Evolutionary conservation across 2,888 invertebrate species (phyloP).

Genomic region (Euzophera pinguis): DNA sequence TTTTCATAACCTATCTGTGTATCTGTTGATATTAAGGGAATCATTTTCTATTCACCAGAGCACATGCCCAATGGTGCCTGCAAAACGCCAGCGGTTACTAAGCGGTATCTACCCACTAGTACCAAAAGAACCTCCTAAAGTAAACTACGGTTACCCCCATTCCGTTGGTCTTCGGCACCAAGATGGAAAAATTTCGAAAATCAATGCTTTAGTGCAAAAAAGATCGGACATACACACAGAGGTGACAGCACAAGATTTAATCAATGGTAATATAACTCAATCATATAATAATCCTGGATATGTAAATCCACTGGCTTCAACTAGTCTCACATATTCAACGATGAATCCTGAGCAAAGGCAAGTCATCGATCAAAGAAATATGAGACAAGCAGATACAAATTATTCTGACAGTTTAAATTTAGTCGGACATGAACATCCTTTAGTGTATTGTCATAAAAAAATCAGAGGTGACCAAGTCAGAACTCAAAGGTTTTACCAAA

Average conservation of each 20-base stretch:
- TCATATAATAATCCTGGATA: conserved; percentile 13
- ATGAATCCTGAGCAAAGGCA: conserved; percentile 12
- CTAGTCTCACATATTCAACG: conserved; percentile 21
- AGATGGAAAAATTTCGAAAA: conserved; percentile 47
- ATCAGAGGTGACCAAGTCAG: conserved; percentile 41
- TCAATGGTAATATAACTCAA: conserved; percentile 26
- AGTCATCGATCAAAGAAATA: background rate
- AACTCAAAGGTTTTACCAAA: conserved; percentile 19
- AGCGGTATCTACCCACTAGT: conserved; percentile 52
- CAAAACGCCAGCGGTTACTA: conserved; percentile 35
- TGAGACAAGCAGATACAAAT: too few species aligned
- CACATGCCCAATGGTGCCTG: conserved; percentile 19
- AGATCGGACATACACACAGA: conserved; percentile 18
- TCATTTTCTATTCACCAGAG: conserved; percentile 30
- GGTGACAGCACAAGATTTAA: conserved; percentile 36
- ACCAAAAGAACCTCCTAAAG: conserved; percentile 20
- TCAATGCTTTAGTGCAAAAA: conserved; percentile 51
- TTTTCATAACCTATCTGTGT: too few species aligned
- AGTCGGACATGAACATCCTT: conserved; percentile 14
- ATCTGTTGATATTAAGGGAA: too few species aligned
- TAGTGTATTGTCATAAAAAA: conserved; percentile 48
- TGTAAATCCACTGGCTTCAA: background rate
- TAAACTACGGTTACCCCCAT: conserved; percentile 25
- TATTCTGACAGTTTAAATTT: too few species aligned
- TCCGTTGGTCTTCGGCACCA: conserved; percentile 36